These are phyloP conservation scores for Venustoraphidia nigricollis DNA, from an alignment of 2,888 invertebrate species.

Conservation along the genomic window DNA sequence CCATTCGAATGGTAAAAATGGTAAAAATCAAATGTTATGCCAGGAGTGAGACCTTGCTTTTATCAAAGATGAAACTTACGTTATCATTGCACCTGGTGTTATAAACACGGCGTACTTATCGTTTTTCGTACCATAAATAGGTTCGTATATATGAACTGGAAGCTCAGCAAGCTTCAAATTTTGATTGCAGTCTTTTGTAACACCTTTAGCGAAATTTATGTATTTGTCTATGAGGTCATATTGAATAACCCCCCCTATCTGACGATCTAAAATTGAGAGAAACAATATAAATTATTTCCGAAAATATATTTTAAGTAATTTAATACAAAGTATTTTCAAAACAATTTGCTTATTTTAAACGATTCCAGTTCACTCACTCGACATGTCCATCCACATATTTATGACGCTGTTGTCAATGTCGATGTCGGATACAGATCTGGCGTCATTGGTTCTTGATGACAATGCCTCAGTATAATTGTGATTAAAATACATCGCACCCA, in stretches of 20 bases:
- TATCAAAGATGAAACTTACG: slow-evolving; percentile 36
- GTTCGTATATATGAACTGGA: slow-evolving; percentile 52
- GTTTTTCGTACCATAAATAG: slow-evolving; percentile 50
- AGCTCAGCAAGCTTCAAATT: slow-evolving; percentile 35
- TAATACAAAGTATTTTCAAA: too few relatives aligned
- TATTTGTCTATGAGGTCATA: slow-evolving; percentile 51
- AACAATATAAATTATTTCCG: too few relatives aligned
- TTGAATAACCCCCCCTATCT: slow-evolving; percentile 61
- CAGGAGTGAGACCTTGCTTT: too few relatives aligned
- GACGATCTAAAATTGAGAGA: slow-evolving; percentile 47
- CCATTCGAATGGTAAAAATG: too few relatives aligned
- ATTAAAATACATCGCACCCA: slow-evolving; percentile 52
- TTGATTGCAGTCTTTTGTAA: slow-evolving; percentile 48
- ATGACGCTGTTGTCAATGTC: slow-evolving; percentile 44
- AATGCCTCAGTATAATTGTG: slow-evolving; percentile 56
- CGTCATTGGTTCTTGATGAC: slow-evolving; percentile 38
- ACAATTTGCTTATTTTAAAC: too few relatives aligned
- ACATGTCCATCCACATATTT: slow-evolving; percentile 56
- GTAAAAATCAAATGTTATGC: too few relatives aligned
- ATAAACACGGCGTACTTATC: slow-evolving; percentile 65
- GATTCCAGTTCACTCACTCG: slow-evolving; percentile 35
- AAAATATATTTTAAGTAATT: too few relatives aligned
- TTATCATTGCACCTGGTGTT: slow-evolving; percentile 69
- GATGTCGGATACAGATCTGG: slow-evolving; percentile 36
- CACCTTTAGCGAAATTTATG: slow-evolving; percentile 42